Base-by-base conservation (phyloP, 2,113 vertebrate genomes). In the Rattus rattus region DNA sequence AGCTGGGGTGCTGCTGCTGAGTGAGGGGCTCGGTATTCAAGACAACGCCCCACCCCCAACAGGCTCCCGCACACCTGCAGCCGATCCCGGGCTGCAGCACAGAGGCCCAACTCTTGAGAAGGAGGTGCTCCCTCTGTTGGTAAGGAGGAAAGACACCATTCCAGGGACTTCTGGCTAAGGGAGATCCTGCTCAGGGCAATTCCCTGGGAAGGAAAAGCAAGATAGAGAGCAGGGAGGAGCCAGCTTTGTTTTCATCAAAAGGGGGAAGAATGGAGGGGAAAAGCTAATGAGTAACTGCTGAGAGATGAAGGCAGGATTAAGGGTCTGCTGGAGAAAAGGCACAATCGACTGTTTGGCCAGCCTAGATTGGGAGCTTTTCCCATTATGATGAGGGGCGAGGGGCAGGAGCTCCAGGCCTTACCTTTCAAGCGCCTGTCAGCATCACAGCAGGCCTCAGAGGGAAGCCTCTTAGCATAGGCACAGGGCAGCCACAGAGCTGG, bases 231-330 rank as follows among this genome's bases (percentile, higher is more conserved):
- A n/a, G 69, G 77, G 91, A 92, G 95, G 95, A 87, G 89, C 70
- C 0, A 1, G 89, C 92, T 96, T 97, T 98, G 96, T 97, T 97
- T 95, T 91, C 96, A 85, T 92, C 94, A 95, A 96, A 97, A 95
- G 80, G 84, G 92, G 86, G 79, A 91, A 77, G 85, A 94, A 90
- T 20, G 63, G 8, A 65, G 75, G 26, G 28, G 2, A 14, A 14
- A 69, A 28, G 63, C 92, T 92, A 92, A 96, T 80, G 96, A 96
- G 89, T 72, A 20, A 61, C 94, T 95, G 87, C 86, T 92, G 86
- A 83, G 96, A 92, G 90, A 94, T 69, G 89, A 88, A 93, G 95
- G 67, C 43, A 0, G 56, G 91, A 96, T 96, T 94, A 88, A 10
- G 95, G 80, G 67, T 80, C 79, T 87, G 91, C 83, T 7, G n/a